A percentile compares a stretch with the other conserved stretches of the same genome.
Conservation (phyloP, 2,888 invertebrate species). For the Epistrophe eligans region DNA sequence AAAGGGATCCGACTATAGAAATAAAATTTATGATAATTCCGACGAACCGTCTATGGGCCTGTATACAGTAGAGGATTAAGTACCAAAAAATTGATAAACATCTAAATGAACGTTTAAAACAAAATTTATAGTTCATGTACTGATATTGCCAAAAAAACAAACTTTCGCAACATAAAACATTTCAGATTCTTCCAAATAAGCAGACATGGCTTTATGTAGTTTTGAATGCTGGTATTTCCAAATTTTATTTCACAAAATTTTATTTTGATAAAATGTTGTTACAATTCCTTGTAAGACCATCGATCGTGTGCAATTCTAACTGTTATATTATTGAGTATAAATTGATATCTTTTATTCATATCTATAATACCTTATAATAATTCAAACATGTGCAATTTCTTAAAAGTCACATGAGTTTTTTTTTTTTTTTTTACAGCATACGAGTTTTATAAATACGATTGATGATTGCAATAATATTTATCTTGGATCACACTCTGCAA, state of each 20-base stretch:
- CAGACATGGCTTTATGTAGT: not conserved
- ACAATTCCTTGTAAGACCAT: not conserved
- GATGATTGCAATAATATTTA: constrained; percentile 3
- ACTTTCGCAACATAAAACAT: not conserved
- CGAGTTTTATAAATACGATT: not conserved
- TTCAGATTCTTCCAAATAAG: not conserved
- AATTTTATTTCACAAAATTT: not conserved
- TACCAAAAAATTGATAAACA: no score
- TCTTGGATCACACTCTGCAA: not conserved
- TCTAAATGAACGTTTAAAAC: no score
- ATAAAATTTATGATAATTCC: no score
- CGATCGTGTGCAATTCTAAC: not conserved
- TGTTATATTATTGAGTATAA: not conserved
- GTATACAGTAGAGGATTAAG: no score
- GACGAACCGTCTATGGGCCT: no score
- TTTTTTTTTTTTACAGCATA: no score
- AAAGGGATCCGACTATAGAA: no score
- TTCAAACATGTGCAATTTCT: not conserved
- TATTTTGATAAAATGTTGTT: not conserved
- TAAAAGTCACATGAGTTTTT: constrained; percentile 16
- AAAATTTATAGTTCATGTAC: no score
- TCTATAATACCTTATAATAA: not conserved
- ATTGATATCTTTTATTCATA: constrained; percentile 18
- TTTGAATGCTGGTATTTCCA: not conserved
- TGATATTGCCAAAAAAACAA: not conserved